Evolutionary conservation across 2,797 vertebrate species (phyloP), one percentile per base, ranked within the genome.

Genomic region (Lophius americanus): DNA sequence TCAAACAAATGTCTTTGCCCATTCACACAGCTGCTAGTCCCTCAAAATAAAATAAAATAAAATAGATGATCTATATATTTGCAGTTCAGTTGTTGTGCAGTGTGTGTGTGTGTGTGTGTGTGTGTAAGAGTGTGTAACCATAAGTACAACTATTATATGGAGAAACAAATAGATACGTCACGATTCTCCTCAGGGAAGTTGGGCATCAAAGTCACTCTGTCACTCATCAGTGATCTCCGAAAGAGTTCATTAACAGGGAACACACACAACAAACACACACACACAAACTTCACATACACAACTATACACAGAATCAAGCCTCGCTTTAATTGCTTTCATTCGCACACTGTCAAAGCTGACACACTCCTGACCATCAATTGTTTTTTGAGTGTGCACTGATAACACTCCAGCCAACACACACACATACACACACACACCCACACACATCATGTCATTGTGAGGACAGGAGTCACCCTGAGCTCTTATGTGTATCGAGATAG

Each of bases 161-260:
- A 14, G 38, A 13, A n/a, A 66, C 42, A 53, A 58, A 76, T 67
- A 67, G 77, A 62, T 67, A 73, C 49, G 68, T 73, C 58, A 79
- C 53, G 9, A 3, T 44, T 52, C 23, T 83, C 81, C 48, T 59
- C 37, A 2, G 73, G 51, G 70, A 75, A 53, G 1, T 51, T 35
- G 70, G 49, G 56, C 46, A 64, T 42, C 51, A 39, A 55, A 73
- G 51, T 35, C 51, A 55, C 43, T 63, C 53, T 64, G 2, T 48
- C 68, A 56, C 50, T 64, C 47, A 68, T 49, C 62, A 41, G 8
- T 47, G 36, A 56, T 64, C 7, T 52, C 33, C 43, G 23, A 1
- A 23, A 23, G 23, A 23, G 23, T 23, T 23, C 23, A 23, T 23
- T 23, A 23, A 23, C 23, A 23, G 23, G 23, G 23, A 23, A 43